Evolutionary conservation across 2,113 vertebrate species (phyloP).

Genomic region (Erinaceus europaeus): DNA sequence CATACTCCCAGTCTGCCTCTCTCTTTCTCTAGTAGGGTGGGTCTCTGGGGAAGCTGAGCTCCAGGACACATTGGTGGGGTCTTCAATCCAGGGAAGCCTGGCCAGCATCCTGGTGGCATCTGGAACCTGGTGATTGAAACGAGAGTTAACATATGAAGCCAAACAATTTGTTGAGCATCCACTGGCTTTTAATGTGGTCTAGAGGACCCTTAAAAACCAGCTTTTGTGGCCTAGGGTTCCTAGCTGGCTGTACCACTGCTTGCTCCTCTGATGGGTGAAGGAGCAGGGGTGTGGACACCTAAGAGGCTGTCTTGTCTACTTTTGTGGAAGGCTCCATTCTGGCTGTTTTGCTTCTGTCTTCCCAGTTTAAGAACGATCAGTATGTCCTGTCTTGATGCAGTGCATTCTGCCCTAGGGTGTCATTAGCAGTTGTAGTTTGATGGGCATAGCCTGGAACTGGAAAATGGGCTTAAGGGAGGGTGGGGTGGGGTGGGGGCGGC

Average conservation of each 20-base stretch:
- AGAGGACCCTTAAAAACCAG: slow-evolving; percentile 30
- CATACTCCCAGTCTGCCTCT: too few species aligned
- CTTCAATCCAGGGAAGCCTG: too few species aligned
- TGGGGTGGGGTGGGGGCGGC: too few species aligned
- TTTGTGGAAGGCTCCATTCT: not conserved
- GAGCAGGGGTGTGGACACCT: not conserved
- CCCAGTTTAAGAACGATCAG: not conserved
- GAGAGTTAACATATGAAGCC: too few species aligned
- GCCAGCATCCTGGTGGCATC: too few species aligned
- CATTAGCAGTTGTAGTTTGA: not conserved
- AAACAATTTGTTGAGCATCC: too few species aligned
- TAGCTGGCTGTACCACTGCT: not conserved
- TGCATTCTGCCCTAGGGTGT: slow-evolving; percentile 25
- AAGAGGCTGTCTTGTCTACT: not conserved
- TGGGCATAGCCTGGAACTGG: not conserved
- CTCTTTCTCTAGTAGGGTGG: too few species aligned
- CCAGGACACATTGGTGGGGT: too few species aligned
- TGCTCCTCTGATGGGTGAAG: slow-evolving; percentile 32
- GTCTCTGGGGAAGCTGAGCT: too few species aligned
- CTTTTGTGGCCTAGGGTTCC: slow-evolving; percentile 16
- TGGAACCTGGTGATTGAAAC: too few species aligned
- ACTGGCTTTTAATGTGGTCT: slow-evolving; percentile 37
- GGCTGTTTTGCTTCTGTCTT: not conserved
- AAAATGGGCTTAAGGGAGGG: slow-evolving; percentile 39
- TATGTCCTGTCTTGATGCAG: slow-evolving; percentile 22